A percentile compares a stretch with the other conserved stretches of the same genome.
Evolutionary conservation across 2,888 invertebrate species (phyloP).

Genomic region (Drosophila siamana): DNA sequence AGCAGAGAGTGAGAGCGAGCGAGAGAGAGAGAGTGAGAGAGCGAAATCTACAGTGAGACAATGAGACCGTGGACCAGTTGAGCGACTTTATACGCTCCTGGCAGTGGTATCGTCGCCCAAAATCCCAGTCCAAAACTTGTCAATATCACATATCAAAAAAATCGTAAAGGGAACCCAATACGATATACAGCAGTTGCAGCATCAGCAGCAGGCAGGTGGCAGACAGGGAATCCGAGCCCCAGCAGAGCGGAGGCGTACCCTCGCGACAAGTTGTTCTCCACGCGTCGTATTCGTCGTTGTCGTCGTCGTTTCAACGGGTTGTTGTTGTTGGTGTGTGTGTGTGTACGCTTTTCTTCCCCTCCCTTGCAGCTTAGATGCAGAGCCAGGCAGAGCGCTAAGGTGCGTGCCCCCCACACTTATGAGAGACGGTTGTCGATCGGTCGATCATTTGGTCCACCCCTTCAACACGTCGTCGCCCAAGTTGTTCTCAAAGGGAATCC

Average conservation of each 20-base stretch:
- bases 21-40: neutral
- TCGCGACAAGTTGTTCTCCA: conserved; percentile 17
- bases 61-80: conserved; percentile 26
- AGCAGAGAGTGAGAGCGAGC: neutral
- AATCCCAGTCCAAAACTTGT: conserved; percentile 16
- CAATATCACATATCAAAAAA: conserved; percentile 14
- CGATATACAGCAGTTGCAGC: conserved; percentile 73
- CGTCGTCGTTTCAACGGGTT: conserved; percentile 47
- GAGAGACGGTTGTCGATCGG: conserved; percentile 20
- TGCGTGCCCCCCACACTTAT: conserved; percentile 8
- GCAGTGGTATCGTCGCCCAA: conserved; percentile 13
- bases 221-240: conserved; percentile 48
- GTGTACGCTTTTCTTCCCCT: conserved; percentile 49
- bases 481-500: conserved; percentile 84
- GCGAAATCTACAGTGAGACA: too few relatives aligned
- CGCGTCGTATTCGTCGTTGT: conserved; percentile 6
- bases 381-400: neutral
- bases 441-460: conserved; percentile 10
- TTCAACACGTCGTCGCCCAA: conserved; percentile 39
- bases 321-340: conserved; percentile 66
- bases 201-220: conserved; percentile 34
- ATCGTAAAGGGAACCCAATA: conserved; percentile 80
- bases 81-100: conserved; percentile 32
- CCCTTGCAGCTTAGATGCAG: conserved; percentile 23
- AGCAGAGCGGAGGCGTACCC: neutral